Conservation (phyloP, 2,797 vertebrate genomes). For the Intellagama lesueurii region DNA sequence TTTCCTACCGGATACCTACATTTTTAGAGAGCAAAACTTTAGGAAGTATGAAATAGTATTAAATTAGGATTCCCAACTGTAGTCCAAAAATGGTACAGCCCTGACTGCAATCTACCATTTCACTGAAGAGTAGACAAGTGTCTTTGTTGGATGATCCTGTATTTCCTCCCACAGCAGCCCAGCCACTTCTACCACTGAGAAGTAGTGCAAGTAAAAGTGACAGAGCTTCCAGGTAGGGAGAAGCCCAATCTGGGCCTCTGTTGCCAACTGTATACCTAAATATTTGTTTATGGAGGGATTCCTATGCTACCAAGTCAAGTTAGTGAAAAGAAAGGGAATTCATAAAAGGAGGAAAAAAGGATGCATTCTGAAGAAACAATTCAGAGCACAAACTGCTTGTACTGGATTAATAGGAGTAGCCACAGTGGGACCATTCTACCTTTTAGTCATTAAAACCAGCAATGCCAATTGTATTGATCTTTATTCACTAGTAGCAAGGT, state of each 20-base stretch:
- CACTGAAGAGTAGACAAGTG: not conserved
- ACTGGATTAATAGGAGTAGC: not conserved
- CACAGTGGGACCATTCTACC: not conserved
- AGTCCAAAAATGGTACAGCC: not conserved
- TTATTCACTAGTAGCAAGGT: not conserved
- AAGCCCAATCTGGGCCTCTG: not conserved
- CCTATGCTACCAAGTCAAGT: not conserved
- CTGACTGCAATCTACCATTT: not conserved
- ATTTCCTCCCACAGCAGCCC: not conserved
- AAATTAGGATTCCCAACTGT: not conserved
- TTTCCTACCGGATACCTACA: not conserved
- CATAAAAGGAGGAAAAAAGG: not conserved
- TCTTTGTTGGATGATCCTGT: not conserved
- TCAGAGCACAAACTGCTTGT: not conserved
- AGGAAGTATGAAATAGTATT: not conserved
- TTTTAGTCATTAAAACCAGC: slow-evolving; percentile 1
- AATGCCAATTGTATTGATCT: not conserved
- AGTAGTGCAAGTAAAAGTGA: not conserved
- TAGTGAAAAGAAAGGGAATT: not conserved
- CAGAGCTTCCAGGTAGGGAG: not conserved
- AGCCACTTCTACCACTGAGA: not conserved
- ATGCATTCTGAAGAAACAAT: not conserved
- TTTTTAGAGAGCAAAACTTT: not conserved
- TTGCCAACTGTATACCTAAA: not conserved
- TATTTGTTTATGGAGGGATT: not conserved